Conservation (phyloP, 2,113 vertebrate genomes). For the Corythornis madagascariensis region DNA sequence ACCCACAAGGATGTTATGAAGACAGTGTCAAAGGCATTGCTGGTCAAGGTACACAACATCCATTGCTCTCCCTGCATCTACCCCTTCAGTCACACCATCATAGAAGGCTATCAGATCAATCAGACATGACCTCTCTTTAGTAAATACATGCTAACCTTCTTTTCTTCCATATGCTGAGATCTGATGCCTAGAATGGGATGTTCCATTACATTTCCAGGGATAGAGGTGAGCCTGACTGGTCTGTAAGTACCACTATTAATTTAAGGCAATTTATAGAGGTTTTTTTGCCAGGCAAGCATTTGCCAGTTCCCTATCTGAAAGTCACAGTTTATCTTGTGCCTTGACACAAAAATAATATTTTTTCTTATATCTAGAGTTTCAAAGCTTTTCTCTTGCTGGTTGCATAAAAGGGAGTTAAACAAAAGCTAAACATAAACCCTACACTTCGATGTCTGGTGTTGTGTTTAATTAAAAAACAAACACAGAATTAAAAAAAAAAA, state of each 20-base stretch:
- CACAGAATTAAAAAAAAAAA: not conserved
- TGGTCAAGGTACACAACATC: too few species aligned
- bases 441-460: not conserved
- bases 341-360: not conserved
- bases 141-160: too few species aligned
- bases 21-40: too few species aligned
- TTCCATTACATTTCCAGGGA: too few species aligned
- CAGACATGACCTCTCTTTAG: too few species aligned
- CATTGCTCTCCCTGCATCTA: too few species aligned
- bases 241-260: not conserved
- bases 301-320: not conserved
- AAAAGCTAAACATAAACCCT: not conserved
- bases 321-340: not conserved
- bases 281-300: not conserved
- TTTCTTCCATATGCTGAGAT: too few species aligned
- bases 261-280: not conserved
- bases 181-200: too few species aligned
- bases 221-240: too few species aligned
- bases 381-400: not conserved
- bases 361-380: not conserved
- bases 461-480: not conserved
- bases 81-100: too few species aligned
- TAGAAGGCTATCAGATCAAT: too few species aligned
- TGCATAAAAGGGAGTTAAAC: not conserved
- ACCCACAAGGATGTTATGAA: too few species aligned